Percentiles rank a stretch among this genome's conserved stretches.
phyloP scores from a whole-genome alignment of 2,888 invertebrate species.

The Palloptera scutellata region DNA sequence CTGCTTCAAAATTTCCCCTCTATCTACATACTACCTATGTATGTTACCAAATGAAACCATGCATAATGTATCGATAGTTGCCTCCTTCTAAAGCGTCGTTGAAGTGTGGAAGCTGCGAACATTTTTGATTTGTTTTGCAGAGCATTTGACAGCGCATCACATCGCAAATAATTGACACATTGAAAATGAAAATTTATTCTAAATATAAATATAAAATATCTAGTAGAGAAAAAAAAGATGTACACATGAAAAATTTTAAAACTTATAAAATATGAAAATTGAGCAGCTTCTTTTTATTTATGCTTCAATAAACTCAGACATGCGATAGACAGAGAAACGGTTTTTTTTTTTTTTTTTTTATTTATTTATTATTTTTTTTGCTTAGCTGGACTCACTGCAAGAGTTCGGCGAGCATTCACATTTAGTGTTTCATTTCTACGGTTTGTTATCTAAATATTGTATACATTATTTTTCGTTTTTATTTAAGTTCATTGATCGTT shows the following conservation, averaged over 20 bases:
- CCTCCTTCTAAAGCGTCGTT: background rate
- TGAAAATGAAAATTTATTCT: background rate
- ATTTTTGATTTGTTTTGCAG: constrained; percentile 38
- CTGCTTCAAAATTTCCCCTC: background rate
- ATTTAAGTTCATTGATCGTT: constrained; percentile 58
- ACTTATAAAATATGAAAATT: background rate
- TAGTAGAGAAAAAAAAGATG: background rate
- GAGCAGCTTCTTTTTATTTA: background rate
- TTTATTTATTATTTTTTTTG: constrained; percentile 3
- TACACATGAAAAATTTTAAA: constrained; percentile 1
- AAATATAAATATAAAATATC: background rate
- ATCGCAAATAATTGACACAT: constrained; percentile 20
- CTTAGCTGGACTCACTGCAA: background rate
- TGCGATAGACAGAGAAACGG: constrained; percentile 8
- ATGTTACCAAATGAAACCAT: background rate
- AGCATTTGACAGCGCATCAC: constrained; percentile 18
- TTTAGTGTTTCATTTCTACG: too few relatives aligned
- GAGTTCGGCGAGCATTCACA: too few relatives aligned
- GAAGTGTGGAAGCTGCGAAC: constrained; percentile 7
- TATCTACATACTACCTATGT: background rate
- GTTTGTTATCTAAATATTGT: too few relatives aligned
- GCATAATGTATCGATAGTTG: background rate
- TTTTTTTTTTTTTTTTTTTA: background rate
- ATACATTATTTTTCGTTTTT: too few relatives aligned
- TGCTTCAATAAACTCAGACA: constrained; percentile 13